Percentiles rank a stretch among this genome's conserved stretches.
Conservation (phyloP, 2,797 vertebrate genomes). For the Thunnus albacares region DNA sequence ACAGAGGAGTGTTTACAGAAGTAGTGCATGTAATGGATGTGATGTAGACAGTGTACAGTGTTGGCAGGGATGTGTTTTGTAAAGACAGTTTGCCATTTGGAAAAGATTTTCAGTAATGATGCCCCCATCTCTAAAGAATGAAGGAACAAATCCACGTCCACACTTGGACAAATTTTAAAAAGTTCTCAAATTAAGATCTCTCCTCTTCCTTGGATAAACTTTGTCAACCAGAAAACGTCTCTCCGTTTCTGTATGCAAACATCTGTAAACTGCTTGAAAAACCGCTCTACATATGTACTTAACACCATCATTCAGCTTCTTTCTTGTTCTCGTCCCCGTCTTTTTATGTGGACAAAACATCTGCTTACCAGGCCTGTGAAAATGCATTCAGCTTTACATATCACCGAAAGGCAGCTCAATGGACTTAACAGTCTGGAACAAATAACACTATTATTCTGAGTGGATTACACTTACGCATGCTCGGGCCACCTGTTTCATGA, state of each 20-base stretch:
- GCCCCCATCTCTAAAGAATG: no score
- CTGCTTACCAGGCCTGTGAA: slow-evolving; percentile 57
- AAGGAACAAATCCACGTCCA: no score
- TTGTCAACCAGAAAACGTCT: background rate
- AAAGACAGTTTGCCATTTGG: no score
- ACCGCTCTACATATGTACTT: slow-evolving; percentile 7
- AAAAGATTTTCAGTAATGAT: no score
- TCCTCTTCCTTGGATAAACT: background rate
- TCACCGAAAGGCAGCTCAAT: slow-evolving; percentile 64
- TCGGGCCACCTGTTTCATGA: slow-evolving; percentile 71
- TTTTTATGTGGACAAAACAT: slow-evolving; percentile 52
- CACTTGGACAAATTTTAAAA: no score
- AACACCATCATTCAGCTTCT: slow-evolving; percentile 20
- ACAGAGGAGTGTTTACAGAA: no score
- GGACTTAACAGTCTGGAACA: slow-evolving; percentile 74
- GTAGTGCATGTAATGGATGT: no score
- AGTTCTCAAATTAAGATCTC: no score
- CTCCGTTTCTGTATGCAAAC: slow-evolving; percentile 29
- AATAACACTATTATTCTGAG: slow-evolving; percentile 74
- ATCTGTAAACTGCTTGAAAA: slow-evolving; percentile 14
- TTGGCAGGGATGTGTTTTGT: no score
- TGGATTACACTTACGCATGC: slow-evolving; percentile 72
- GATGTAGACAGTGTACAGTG: no score
- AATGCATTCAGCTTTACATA: slow-evolving; percentile 59
- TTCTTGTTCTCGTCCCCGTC: background rate